Evolutionary conservation across 2,113 vertebrate species (phyloP).

Genomic region (Ochotona curzoniae): DNA sequence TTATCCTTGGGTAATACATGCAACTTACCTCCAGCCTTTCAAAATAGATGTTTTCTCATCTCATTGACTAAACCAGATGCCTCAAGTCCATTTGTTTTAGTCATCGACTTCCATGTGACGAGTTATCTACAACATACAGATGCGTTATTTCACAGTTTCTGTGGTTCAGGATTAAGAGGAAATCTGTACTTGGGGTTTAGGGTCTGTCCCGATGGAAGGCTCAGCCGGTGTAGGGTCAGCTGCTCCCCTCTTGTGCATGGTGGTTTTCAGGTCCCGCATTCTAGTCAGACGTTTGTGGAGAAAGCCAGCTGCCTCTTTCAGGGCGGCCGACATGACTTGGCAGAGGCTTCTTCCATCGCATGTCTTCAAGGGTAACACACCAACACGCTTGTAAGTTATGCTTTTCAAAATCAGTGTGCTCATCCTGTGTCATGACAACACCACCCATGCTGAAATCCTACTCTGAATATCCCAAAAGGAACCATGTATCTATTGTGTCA

Average conservation of each 20-base stretch:
- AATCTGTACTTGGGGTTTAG: no score
- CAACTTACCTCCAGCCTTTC: neutral
- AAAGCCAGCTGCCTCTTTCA: neutral
- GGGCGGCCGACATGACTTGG: rapidly evolving
- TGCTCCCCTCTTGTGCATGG: neutral
- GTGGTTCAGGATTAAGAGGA: neutral
- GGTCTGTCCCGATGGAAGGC: neutral
- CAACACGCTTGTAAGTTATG: neutral
- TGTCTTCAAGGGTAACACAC: neutral
- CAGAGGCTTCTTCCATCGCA: neutral
- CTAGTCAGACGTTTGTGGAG: neutral
- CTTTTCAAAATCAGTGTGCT: neutral
- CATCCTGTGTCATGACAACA: neutral
- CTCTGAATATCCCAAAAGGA: neutral
- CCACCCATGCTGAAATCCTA: neutral
- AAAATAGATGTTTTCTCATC: neutral
- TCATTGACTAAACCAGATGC: neutral
- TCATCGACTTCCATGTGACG: neutral
- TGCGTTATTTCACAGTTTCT: neutral
- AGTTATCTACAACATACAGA: neutral
- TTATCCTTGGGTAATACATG: neutral
- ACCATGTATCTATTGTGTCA: neutral
- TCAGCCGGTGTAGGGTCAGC: rapidly evolving
- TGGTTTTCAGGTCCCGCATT: neutral
- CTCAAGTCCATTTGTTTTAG: neutral